A percentile compares a stretch with the other conserved stretches of the same genome.
Conservation (phyloP, 23 tunicate genomes). For the Trididemnum miniatum region DNA sequence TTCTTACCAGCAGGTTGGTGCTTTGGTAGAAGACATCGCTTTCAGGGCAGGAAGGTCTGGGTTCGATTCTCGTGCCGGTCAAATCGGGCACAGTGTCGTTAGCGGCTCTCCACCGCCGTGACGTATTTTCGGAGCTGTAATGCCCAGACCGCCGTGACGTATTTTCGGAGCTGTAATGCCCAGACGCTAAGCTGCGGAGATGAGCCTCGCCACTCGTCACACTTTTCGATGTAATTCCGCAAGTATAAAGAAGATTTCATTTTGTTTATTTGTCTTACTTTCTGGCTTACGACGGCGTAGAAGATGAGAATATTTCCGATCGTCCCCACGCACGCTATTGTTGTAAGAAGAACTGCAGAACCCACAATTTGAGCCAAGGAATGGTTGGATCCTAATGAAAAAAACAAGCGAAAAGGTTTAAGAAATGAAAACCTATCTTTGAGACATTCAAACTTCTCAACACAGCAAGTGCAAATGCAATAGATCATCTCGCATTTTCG, state of each 20-base stretch:
- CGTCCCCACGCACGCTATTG: constrained; percentile 30
- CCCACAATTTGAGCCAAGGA: not conserved
- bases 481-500: too few species aligned
- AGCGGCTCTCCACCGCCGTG: not conserved
- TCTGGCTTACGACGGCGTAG: constrained; percentile 38
- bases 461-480: too few species aligned
- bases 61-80: not conserved
- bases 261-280: constrained; percentile 13
- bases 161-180: not conserved
- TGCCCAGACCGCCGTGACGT: not conserved
- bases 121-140: not conserved
- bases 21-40: too few species aligned
- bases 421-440: too few species aligned
- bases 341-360: not conserved
- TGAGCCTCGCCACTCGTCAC: not conserved
- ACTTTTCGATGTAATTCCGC: not conserved
- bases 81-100: not conserved
- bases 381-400: not conserved
- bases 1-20: too few species aligned
- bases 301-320: constrained; percentile 52
- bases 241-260: not conserved
- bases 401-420: too few species aligned
- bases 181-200: not conserved
- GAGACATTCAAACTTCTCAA: too few species aligned
- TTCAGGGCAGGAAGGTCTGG: not conserved